Base-by-base conservation (phyloP, 2,797 vertebrate genomes). In the Danio jaintianensis region DNA sequence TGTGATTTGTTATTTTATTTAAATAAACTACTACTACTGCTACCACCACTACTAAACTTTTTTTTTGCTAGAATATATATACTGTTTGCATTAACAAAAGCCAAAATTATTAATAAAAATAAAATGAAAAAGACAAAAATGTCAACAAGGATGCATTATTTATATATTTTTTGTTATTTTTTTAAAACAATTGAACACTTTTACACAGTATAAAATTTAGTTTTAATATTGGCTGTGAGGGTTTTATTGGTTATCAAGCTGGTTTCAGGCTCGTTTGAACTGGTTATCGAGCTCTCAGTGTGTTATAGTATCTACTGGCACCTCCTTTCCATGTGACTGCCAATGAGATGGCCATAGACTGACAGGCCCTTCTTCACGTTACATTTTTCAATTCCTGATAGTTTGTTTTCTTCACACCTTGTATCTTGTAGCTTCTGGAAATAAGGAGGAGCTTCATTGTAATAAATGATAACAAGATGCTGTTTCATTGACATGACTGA, bases 381-480 rank as follows among this genome's bases (percentile, higher is more conserved):
- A 4, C 7, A 59, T 20, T 55, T 76, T 20, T 66, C 47, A n/a
- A 13, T 45, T 68, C 20, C 48, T 50, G n/a, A 66, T 7, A 48
- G 6, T 45, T 20, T 64, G 7, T 56, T 58, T 56, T 55, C n/a
- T 38, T 72, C 7, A 47, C 20, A 58, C 29, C 40, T 72, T 45
- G 22, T 80, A 73, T 56, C 52, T 72, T n/a, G 15, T 16, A 10
- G 8, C n/a, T 12, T 42, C 6, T 62, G 40, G 7, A 71, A 79
- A 63, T 36, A 66, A 73, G 61, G 59, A 66, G 69, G 69, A 73
- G 69, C 42, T 55, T 56, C 6, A 43, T 5, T 36, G 48, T 71
- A 15, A 48, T 66, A 66, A 80, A 73, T 73, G 69, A 80, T 80
- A 64, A 80, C 64, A 80, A 80, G 11, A 56, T 48, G 69, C 50